Conservation (phyloP, 2,888 invertebrate genomes). For the Aleiodes leptofemur region DNA sequence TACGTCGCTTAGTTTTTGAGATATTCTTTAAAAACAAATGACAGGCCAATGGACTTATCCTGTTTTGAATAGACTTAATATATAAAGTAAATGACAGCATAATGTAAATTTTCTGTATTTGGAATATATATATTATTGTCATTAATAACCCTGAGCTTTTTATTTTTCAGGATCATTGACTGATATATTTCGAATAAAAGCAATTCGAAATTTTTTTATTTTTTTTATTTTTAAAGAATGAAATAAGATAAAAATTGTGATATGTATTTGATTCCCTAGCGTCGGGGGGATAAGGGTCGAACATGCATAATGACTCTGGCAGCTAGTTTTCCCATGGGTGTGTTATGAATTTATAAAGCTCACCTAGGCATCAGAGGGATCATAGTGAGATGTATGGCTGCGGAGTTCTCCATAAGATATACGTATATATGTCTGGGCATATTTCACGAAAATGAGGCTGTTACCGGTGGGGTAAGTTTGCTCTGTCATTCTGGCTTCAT, state of each 20-base stretch:
- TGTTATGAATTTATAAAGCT: slow-evolving; percentile 63
- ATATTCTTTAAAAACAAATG: too few relatives aligned
- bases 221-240: slow-evolving; percentile 2
- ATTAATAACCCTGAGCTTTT: too few relatives aligned
- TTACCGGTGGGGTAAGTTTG: slow-evolving; percentile 31
- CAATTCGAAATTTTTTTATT: neutral
- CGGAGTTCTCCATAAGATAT: slow-evolving; percentile 8
- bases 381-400: slow-evolving; percentile 16
- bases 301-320: slow-evolving; percentile 36
- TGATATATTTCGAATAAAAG: neutral
- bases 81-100: too few relatives aligned
- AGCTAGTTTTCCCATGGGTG: slow-evolving; percentile 48
- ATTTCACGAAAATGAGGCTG: slow-evolving; percentile 22
- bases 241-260: slow-evolving; percentile 7
- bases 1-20: too few relatives aligned
- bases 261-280: neutral
- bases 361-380: slow-evolving; percentile 29
- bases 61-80: too few relatives aligned
- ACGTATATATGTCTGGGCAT: slow-evolving; percentile 4
- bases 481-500: slow-evolving; percentile 38
- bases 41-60: too few relatives aligned
- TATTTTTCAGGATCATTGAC: neutral
- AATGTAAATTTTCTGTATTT: too few relatives aligned
- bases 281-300: slow-evolving; percentile 17
- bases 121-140: too few relatives aligned